A percentile compares a stretch with the other conserved stretches of the same genome.
phyloP scores from a whole-genome alignment of 2,888 invertebrate genomes.

The Cryptophagus acutangulus region DNA sequence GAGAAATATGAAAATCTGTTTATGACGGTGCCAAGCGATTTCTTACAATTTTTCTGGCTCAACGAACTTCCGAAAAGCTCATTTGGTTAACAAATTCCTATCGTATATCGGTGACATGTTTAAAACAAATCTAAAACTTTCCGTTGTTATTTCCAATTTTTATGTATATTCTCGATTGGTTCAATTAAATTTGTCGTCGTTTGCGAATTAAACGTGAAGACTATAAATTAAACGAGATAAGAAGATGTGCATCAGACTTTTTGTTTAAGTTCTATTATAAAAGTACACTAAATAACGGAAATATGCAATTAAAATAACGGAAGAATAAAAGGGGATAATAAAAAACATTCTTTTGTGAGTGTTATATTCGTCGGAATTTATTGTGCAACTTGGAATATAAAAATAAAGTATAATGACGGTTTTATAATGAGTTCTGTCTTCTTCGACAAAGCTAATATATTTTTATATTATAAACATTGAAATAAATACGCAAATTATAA shows the following conservation, averaged over 20 bases:
- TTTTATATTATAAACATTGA: no score
- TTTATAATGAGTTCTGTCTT: not conserved
- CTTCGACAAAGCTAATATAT: not conserved
- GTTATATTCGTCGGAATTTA: not conserved
- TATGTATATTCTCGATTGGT: no score
- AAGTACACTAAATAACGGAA: not conserved
- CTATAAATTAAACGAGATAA: no score
- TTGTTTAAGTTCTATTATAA: no score
- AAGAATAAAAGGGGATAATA: not conserved
- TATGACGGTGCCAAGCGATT: not conserved
- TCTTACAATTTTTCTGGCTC: not conserved
- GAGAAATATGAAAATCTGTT: conserved; percentile 1
- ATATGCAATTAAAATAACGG: not conserved
- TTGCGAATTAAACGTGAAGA: no score
- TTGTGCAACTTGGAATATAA: not conserved
- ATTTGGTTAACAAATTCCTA: conserved; percentile 1
- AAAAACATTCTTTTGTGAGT: not conserved
- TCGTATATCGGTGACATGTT: not conserved
- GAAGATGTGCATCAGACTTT: no score
- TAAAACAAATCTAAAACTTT: conserved; percentile 1
- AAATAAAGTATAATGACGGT: not conserved
- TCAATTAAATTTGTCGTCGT: no score
- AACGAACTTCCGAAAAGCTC: not conserved
- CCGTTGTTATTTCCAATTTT: no score
- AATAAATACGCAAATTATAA: no score